Conservation (phyloP, 2,113 vertebrate genomes). For the Meles meles region DNA sequence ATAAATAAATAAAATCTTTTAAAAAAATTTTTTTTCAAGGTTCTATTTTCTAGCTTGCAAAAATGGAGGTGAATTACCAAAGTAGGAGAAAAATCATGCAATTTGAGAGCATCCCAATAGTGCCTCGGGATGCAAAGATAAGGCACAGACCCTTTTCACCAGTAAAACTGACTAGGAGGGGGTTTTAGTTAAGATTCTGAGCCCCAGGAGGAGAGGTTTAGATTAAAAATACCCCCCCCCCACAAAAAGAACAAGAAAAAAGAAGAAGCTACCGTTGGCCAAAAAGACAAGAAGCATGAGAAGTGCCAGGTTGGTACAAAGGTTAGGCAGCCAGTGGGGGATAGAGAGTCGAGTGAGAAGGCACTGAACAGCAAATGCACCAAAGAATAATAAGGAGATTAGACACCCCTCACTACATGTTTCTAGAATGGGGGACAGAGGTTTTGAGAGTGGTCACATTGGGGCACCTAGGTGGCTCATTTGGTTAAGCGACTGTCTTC, state of each 20-base stretch:
- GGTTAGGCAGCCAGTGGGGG: background rate
- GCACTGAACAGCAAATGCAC: background rate
- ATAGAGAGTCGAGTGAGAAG: background rate
- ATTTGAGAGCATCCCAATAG: background rate
- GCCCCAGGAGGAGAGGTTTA: background rate
- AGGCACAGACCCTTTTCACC: background rate
- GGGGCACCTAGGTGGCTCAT: too few species aligned
- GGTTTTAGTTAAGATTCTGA: background rate
- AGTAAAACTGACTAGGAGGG: background rate
- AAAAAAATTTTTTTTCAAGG: too few species aligned
- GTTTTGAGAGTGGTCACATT: background rate
- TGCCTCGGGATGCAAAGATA: background rate
- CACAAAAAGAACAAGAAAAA: background rate
- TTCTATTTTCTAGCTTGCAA: conserved; percentile 31
- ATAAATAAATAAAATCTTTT: too few species aligned
- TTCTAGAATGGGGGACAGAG: background rate
- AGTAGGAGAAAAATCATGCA: background rate
- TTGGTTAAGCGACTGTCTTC: too few species aligned
- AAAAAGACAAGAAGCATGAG: background rate
- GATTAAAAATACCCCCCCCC: background rate
- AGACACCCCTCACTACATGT: background rate
- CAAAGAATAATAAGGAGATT: background rate
- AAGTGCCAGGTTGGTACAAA: background rate
- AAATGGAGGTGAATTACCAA: background rate
- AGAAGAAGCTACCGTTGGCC: background rate